phyloP scores from a whole-genome alignment of 2,113 vertebrate genomes.

The Microtus ochrogaster region DNA sequence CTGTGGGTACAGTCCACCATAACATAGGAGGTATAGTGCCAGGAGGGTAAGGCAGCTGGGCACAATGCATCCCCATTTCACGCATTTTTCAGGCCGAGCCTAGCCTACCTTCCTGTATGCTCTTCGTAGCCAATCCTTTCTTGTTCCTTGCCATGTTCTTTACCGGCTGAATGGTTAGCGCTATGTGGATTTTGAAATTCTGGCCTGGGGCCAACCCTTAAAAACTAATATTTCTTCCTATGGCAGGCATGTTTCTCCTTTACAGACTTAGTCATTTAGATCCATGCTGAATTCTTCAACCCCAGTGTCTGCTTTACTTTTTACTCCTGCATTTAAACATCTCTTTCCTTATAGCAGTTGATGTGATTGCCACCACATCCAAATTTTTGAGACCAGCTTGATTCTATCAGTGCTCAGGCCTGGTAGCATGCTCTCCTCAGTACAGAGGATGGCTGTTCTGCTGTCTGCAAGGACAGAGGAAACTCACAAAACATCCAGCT shows the following conservation, averaged over 20 bases:
- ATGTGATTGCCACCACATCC: neutral
- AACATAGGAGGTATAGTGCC: too few species aligned
- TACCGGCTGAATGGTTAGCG: neutral
- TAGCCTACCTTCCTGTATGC: neutral
- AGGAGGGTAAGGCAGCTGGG: neutral
- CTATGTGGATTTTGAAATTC: neutral
- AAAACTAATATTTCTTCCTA: neutral
- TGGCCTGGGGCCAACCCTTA: neutral
- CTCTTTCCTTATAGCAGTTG: neutral
- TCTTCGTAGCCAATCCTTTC: neutral
- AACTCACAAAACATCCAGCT: neutral
- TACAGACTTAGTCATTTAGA: neutral
- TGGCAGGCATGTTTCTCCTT: neutral
- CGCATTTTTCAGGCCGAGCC: neutral
- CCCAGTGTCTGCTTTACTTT: neutral
- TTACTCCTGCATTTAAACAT: neutral
- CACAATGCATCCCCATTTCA: neutral
- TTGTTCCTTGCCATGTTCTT: neutral
- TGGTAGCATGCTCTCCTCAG: neutral
- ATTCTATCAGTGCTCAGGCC: neutral
- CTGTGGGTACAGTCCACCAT: neutral
- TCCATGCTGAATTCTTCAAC: neutral
- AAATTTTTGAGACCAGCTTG: conserved; percentile 15
- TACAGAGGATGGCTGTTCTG: neutral
- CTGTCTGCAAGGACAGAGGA: neutral